phyloP scores from a whole-genome alignment of 2,888 invertebrate species.

The Andrena fulva region DNA sequence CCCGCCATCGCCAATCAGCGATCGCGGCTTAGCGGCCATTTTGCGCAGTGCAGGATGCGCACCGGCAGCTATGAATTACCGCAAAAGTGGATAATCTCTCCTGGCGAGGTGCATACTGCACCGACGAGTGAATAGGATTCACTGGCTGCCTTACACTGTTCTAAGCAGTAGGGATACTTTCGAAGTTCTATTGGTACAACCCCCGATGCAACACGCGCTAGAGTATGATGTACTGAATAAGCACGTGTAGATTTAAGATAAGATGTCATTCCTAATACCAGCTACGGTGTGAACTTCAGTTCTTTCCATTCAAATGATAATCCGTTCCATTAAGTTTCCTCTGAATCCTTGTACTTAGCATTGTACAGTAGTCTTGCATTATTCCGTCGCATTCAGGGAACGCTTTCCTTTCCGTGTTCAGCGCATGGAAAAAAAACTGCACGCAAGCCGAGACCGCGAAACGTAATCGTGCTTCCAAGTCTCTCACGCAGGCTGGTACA shows the following conservation, averaged over 20 bases:
- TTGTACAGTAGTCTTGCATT: slow-evolving; percentile 14
- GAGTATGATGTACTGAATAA: neutral
- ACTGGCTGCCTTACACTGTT: neutral
- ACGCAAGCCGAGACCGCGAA: slow-evolving; percentile 62
- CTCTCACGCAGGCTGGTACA: slow-evolving; percentile 65
- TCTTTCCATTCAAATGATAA: slow-evolving; percentile 39
- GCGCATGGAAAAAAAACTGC: slow-evolving; percentile 38
- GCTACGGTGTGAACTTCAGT: neutral
- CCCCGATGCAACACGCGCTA: neutral
- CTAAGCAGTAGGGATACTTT: neutral
- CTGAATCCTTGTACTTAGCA: slow-evolving; percentile 17
- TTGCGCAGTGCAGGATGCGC: slow-evolving; percentile 75
- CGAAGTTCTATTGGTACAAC: neutral
- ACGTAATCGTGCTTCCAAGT: slow-evolving; percentile 55
- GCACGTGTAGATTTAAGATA: slow-evolving; percentile 9
- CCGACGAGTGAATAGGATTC: neutral
- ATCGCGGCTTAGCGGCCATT: slow-evolving; percentile 74
- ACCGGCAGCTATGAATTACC: slow-evolving; percentile 73
- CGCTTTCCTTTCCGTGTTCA: slow-evolving; percentile 56
- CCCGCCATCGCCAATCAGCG: slow-evolving; percentile 75
- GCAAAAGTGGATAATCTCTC: slow-evolving; percentile 76
- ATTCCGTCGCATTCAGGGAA: slow-evolving; percentile 52
- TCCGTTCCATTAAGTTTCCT: slow-evolving; percentile 28
- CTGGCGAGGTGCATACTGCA: slow-evolving; percentile 54
- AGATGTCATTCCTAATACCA: slow-evolving; percentile 14